phyloP scores from a whole-genome alignment of 2,797 vertebrate species.

The Rhodeus uyekii region DNA sequence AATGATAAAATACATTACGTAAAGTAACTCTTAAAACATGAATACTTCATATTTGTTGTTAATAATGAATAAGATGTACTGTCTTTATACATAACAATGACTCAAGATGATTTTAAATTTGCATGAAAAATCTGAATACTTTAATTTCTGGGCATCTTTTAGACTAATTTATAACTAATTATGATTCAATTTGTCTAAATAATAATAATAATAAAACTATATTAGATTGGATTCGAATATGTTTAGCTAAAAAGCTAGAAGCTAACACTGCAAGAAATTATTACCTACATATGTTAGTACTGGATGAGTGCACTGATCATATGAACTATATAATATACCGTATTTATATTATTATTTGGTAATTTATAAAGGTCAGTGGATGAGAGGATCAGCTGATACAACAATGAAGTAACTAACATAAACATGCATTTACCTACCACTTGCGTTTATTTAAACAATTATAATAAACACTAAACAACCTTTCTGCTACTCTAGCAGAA shows the following conservation, averaged over 20 bases:
- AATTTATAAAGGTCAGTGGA: neutral
- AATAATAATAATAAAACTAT: neutral
- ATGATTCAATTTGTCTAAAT: neutral
- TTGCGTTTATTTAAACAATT: no score
- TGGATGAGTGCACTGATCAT: no score
- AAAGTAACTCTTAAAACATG: conserved; percentile 29
- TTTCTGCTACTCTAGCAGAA: neutral
- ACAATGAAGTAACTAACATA: neutral
- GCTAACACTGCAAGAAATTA: neutral
- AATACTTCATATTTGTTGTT: conserved; percentile 60
- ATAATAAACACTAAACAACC: no score
- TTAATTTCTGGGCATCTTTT: neutral
- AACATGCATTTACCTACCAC: neutral
- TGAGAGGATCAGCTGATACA: neutral
- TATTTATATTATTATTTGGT: no score
- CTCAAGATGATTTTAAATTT: neutral
- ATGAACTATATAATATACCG: no score
- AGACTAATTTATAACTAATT: neutral
- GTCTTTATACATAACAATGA: neutral
- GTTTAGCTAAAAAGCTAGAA: neutral
- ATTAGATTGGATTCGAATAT: neutral
- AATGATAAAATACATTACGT: conserved; percentile 8
- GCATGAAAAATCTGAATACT: neutral
- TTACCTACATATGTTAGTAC: neutral
- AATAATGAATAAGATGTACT: conserved; percentile 55